Conservation (phyloP, 2,888 invertebrate species). For the Nephrotoma flavescens region DNA sequence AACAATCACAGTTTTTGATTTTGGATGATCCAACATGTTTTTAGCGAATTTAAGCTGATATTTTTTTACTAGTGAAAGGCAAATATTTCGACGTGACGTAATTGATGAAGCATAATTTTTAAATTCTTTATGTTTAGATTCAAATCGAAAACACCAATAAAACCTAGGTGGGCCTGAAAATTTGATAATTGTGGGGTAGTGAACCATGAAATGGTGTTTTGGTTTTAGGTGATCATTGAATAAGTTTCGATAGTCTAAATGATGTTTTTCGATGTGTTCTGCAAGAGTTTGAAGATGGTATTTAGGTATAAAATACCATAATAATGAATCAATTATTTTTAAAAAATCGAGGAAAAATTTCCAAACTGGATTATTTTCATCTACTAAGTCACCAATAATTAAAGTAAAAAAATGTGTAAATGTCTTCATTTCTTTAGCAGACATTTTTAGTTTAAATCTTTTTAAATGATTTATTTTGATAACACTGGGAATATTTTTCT, state of each 20-base stretch:
- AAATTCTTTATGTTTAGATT: conserved; percentile 6
- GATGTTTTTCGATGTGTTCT: not conserved
- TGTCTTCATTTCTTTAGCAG: not conserved
- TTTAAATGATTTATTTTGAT: not conserved
- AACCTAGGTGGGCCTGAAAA: conserved; percentile 4
- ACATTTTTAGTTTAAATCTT: not conserved
- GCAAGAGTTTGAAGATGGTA: conserved; percentile 17
- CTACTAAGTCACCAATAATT: not conserved
- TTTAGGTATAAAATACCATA: not conserved
- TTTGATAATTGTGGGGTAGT: conserved; percentile 4
- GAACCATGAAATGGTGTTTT: conserved; percentile 4
- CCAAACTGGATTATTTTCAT: not conserved
- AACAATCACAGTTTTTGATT: not conserved
- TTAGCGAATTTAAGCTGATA: conserved; percentile 7
- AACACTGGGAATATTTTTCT: not conserved
- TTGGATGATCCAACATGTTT: not conserved
- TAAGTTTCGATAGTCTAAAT: not conserved
- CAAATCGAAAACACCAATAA: conserved; percentile 4
- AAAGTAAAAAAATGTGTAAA: not conserved
- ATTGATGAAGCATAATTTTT: conserved; percentile 5
- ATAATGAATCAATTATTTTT: not conserved
- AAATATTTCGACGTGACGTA: conserved; percentile 7
- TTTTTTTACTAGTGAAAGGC: conserved; percentile 5
- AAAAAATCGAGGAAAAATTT: not conserved
- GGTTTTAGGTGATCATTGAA: conserved; percentile 4